These are phyloP conservation scores for Rattus norvegicus DNA, from an alignment of 2,113 vertebrate genomes.

Conservation along the genomic window DNA sequence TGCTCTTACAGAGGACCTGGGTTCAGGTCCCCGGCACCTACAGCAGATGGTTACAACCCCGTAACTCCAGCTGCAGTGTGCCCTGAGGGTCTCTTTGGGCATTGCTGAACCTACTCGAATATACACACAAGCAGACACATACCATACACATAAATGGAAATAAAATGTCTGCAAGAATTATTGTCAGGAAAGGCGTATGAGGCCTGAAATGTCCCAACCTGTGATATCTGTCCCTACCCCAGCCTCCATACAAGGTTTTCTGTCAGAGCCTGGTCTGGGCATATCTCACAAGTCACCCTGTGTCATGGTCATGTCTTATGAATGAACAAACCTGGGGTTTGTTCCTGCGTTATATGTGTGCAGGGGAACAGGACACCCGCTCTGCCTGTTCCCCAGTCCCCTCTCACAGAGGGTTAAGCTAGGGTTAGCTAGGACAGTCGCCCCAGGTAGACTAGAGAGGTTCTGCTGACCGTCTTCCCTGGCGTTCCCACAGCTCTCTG, in stretches of 20 bases:
- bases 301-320: background rate
- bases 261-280: background rate
- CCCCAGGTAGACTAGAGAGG: background rate
- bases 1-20: too few species aligned
- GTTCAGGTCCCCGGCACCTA: background rate
- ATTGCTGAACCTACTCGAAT: background rate
- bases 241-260: background rate
- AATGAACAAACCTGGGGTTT: background rate
- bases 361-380: background rate
- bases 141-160: background rate
- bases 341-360: background rate
- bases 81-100: background rate
- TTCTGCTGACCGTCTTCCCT: background rate
- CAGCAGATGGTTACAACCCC: background rate
- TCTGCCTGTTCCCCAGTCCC: background rate
- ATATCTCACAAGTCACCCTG: background rate
- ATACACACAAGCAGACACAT: background rate
- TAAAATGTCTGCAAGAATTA: background rate
- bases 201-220: background rate
- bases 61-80: background rate
- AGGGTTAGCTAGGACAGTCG: background rate
- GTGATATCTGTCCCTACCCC: background rate
- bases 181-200: background rate
- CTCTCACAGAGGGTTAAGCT: background rate
- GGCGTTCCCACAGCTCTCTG: background rate